These are phyloP conservation scores for Himalopsyche phryganea DNA, from an alignment of 1,140 invertebrate genomes.

Conservation along the genomic window DNA sequence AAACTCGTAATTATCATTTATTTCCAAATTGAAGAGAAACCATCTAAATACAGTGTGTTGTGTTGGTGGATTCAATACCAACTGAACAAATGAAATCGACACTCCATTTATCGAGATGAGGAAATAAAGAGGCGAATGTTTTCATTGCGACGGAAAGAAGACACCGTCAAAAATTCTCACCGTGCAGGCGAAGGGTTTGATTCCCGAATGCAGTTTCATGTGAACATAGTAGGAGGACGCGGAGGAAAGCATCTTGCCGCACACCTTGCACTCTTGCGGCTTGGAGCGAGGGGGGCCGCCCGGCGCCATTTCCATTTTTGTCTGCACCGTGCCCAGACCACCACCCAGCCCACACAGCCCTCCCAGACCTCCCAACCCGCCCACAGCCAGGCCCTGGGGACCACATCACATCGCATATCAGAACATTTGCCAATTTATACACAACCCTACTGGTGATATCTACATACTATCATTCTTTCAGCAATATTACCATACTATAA, in stretches of 20 bases:
- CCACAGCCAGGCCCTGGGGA: background rate
- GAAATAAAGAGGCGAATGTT: too few relatives aligned
- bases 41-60: too few relatives aligned
- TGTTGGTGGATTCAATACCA: too few relatives aligned
- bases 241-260: conserved; percentile 71
- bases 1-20: too few relatives aligned
- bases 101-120: too few relatives aligned
- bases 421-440: background rate
- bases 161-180: conserved; percentile 40
- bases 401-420: background rate
- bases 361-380: background rate
- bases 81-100: too few relatives aligned
- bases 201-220: conserved; percentile 74
- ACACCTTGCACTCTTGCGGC: conserved; percentile 70
- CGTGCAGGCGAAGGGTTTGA: conserved; percentile 76
- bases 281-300: conserved; percentile 51
- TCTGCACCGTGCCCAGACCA: conserved; percentile 50
- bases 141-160: background rate
- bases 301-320: conserved; percentile 47
- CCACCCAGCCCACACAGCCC: conserved; percentile 43
- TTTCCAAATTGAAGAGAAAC: too few relatives aligned
- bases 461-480: too few relatives aligned
- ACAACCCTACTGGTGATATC: too few relatives aligned
- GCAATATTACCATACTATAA: too few relatives aligned
- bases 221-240: conserved; percentile 76